These are phyloP conservation scores for Ophion obscuratus DNA, from an alignment of 2,888 invertebrate species.

Conservation along the genomic window DNA sequence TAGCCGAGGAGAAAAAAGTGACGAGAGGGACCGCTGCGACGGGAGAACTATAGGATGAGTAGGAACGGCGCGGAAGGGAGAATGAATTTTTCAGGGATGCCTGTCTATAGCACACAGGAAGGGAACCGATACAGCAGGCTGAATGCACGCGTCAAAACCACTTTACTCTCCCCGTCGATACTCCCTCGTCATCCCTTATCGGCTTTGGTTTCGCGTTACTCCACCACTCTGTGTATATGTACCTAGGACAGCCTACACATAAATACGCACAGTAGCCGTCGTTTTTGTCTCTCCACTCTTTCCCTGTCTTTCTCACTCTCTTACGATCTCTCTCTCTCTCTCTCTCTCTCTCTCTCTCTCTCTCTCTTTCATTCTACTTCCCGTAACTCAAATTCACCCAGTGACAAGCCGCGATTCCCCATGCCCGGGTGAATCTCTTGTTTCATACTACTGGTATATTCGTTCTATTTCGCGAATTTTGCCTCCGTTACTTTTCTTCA, in stretches of 20 bases:
- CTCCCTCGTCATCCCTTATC: conserved; percentile 66
- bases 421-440: conserved; percentile 18
- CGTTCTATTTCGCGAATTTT: conserved; percentile 14
- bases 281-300: background rate
- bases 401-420: conserved; percentile 6
- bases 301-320: background rate
- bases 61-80: conserved; percentile 33
- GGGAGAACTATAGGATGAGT: conserved; percentile 45
- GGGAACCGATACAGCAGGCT: conserved; percentile 60
- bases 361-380: background rate
- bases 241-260: background rate
- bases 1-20: conserved; percentile 38
- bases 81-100: conserved; percentile 4
- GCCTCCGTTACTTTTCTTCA: background rate
- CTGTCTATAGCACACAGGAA: conserved; percentile 9
- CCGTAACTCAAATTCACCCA: background rate
- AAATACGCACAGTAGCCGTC: background rate
- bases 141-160: conserved; percentile 72
- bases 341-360: background rate
- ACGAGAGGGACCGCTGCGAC: conserved; percentile 44
- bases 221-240: conserved; percentile 5
- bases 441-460: conserved; percentile 3
- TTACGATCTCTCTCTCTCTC: too few relatives aligned
- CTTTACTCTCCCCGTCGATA: conserved; percentile 64
- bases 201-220: conserved; percentile 53